Evolutionary conservation across 2,797 vertebrate genomes (phyloP).

Genomic region (Agapornis canus): DNA sequence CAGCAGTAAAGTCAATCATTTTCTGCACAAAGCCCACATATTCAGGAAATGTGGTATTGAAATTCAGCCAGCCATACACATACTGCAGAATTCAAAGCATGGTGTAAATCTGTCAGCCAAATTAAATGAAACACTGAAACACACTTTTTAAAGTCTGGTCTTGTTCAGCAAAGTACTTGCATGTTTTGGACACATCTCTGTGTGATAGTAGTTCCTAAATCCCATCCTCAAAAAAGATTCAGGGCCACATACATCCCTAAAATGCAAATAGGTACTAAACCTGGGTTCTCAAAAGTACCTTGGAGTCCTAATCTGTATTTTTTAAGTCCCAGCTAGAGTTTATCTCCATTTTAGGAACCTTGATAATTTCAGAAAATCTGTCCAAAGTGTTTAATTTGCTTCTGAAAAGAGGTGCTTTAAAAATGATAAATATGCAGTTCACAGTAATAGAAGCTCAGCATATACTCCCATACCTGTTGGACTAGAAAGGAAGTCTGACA

Average conservation of each 20-base stretch:
- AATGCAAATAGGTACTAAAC: neutral
- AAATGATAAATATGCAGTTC: neutral
- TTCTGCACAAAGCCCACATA: neutral
- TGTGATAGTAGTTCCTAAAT: neutral
- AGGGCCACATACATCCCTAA: neutral
- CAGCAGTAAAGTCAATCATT: neutral
- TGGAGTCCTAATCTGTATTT: neutral
- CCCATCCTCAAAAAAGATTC: neutral
- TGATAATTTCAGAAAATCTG: neutral
- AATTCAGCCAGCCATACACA: neutral
- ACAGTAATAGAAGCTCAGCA: neutral
- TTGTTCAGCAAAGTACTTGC: neutral
- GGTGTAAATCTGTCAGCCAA: neutral
- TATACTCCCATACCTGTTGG: neutral
- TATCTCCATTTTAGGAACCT: neutral
- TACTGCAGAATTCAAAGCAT: neutral
- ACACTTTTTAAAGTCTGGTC: neutral
- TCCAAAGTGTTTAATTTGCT: neutral
- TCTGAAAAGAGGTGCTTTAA: slow-evolving; percentile 28
- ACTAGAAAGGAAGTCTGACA: neutral
- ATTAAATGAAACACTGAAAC: neutral
- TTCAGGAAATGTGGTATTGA: neutral
- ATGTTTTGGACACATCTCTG: neutral
- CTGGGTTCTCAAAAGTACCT: neutral
- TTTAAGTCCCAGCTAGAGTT: neutral